These are phyloP conservation scores for Tragelaphus strepsiceros DNA, from an alignment of 2,113 vertebrate genomes.

Conservation along the genomic window DNA sequence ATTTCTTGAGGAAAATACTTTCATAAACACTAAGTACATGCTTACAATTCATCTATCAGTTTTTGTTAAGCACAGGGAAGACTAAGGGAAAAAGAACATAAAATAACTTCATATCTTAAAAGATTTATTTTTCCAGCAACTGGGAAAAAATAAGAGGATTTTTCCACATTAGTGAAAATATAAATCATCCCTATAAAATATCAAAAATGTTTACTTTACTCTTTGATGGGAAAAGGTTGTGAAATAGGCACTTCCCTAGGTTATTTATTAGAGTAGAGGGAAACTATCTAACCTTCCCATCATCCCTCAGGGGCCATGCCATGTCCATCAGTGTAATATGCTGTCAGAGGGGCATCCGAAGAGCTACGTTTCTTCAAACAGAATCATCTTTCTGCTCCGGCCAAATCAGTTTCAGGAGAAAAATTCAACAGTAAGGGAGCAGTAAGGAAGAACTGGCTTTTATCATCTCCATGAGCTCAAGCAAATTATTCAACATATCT, in stretches of 20 bases:
- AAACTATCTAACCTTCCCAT: not conserved
- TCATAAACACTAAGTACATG: not conserved
- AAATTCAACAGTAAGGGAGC: not conserved
- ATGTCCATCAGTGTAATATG: not conserved
- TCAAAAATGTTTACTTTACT: conserved; percentile 10
- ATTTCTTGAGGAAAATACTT: conserved; percentile 26
- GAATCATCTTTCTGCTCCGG: not conserved
- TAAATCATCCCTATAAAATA: not conserved
- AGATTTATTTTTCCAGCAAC: not conserved
- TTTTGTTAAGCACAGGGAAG: not conserved
- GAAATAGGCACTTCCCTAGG: not conserved
- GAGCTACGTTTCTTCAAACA: not conserved
- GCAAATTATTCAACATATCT: not conserved
- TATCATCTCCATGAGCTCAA: not conserved
- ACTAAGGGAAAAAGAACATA: not conserved
- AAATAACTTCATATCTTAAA: conserved; percentile 5
- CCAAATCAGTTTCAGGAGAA: not conserved
- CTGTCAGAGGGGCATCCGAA: not conserved
- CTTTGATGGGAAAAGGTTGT: not conserved
- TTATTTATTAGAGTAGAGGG: not conserved
- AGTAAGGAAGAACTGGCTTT: not conserved
- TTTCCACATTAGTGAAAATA: not conserved
- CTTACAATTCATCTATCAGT: not conserved
- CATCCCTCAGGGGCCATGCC: not conserved
- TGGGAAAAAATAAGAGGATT: not conserved